Percentiles rank a stretch among this genome's conserved stretches.
phyloP scores from a whole-genome alignment of 2,113 vertebrate species.

The Prunella himalayana region DNA sequence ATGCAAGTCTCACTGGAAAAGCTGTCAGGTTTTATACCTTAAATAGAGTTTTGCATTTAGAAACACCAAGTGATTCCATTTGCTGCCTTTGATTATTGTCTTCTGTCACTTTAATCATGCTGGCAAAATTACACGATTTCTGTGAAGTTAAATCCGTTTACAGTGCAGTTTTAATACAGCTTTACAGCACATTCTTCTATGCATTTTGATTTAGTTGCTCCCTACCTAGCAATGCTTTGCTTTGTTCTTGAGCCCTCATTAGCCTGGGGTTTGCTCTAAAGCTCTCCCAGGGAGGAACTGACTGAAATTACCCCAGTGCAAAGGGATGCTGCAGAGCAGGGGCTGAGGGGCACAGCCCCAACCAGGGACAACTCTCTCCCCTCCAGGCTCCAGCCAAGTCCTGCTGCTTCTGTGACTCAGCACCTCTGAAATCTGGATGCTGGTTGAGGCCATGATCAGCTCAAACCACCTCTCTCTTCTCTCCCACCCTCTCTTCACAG shows the following conservation, averaged over 20 bases:
- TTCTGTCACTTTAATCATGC: slow-evolving; percentile 68
- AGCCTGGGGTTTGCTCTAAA: slow-evolving; percentile 56
- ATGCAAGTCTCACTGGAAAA: slow-evolving; percentile 62
- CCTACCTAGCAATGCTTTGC: slow-evolving; percentile 54
- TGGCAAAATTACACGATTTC: slow-evolving; percentile 60
- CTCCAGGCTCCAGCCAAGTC: background rate
- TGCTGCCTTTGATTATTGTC: slow-evolving; percentile 62
- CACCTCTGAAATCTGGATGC: background rate
- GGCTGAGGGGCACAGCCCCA: background rate
- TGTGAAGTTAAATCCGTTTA: slow-evolving; percentile 64
- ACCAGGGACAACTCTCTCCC: background rate
- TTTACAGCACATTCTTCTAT: slow-evolving; percentile 31
- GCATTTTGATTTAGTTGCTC: slow-evolving; percentile 63
- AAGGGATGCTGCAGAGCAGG: background rate
- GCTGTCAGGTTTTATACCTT: slow-evolving; percentile 63
- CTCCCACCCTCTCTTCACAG: background rate
- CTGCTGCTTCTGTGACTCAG: background rate
- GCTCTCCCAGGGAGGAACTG: slow-evolving; percentile 42
- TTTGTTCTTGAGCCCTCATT: slow-evolving; percentile 64
- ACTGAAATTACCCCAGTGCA: slow-evolving; percentile 13
- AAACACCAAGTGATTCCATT: slow-evolving; percentile 55
- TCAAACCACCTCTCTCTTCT: background rate
- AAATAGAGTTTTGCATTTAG: slow-evolving; percentile 62
- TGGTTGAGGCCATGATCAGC: accelerated
- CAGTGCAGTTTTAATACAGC: slow-evolving; percentile 57